phyloP scores from a whole-genome alignment of 2,113 vertebrate species.

The Callaeas wilsoni region DNA sequence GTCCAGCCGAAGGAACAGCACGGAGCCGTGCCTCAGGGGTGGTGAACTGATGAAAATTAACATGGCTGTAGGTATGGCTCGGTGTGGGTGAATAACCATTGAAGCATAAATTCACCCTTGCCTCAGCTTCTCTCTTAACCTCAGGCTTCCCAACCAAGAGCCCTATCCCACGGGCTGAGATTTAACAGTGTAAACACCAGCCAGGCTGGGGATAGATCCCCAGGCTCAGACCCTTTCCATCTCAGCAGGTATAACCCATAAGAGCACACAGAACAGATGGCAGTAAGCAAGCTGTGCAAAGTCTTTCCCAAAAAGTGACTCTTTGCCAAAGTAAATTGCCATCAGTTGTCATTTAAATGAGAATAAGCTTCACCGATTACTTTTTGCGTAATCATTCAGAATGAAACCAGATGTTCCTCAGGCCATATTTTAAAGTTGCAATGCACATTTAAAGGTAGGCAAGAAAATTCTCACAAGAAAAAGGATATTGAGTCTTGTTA shows the following conservation, averaged over 20 bases:
- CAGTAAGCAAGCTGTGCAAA: not conserved
- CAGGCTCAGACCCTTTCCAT: not conserved
- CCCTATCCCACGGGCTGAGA: rapidly evolving
- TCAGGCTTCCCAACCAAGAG: rapidly evolving
- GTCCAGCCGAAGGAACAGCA: rapidly evolving
- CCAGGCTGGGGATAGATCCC: not conserved
- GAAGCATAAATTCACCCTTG: not conserved
- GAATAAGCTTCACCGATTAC: not conserved
- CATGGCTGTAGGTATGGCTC: not conserved
- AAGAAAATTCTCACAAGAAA: not conserved
- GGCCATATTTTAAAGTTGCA: not conserved
- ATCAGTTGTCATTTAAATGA: conserved; percentile 2
- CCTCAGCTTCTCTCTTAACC: not conserved
- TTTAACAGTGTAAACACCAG: not conserved
- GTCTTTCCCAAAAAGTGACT: not conserved
- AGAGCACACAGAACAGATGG: not conserved
- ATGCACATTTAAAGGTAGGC: not conserved
- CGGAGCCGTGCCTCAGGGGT: not conserved
- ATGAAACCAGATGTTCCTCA: conserved; percentile 19
- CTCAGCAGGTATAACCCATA: not conserved
- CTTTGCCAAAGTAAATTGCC: not conserved
- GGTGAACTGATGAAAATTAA: not conserved
- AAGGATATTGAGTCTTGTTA: not conserved
- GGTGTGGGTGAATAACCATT: not conserved
- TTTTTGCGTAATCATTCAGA: conserved; percentile 2